Conservation (phyloP, 2,797 vertebrate species). For the Melanotaenia pygmaea region DNA sequence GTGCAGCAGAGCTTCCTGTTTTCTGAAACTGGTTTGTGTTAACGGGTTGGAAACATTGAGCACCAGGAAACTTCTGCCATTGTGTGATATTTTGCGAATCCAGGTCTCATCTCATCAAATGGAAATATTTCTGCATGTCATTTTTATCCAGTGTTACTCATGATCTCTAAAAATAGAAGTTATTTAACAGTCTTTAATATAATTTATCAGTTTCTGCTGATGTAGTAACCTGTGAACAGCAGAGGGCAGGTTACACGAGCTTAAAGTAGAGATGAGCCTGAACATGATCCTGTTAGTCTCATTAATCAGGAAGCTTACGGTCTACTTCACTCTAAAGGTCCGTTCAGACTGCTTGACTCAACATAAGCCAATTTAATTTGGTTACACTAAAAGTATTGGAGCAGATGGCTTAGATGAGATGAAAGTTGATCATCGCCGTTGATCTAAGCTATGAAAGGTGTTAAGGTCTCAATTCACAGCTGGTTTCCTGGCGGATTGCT, state of each 20-base stretch:
- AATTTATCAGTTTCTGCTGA: neutral
- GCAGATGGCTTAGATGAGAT: conserved; percentile 14
- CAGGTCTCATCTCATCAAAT: no score
- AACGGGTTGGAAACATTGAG: neutral
- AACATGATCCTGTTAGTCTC: conserved; percentile 53
- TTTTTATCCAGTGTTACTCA: neutral
- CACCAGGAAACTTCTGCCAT: neutral
- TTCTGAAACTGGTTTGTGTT: neutral
- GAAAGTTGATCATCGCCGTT: neutral
- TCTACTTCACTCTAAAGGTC: conserved; percentile 56
- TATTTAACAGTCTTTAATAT: neutral
- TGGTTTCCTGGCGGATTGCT: conserved; percentile 3
- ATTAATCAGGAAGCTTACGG: conserved; percentile 48
- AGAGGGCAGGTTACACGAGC: conserved; percentile 40
- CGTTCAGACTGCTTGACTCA: conserved; percentile 5
- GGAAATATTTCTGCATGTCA: neutral
- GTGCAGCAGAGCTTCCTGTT: neutral
- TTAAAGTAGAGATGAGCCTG: conserved; percentile 23
- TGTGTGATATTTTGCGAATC: neutral
- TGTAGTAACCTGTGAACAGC: conserved; percentile 43
- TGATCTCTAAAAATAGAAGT: rapidly evolving
- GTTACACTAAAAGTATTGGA: conserved; percentile 8
- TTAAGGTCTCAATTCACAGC: neutral
- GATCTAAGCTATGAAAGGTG: conserved; percentile 8
- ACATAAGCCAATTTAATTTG: conserved; percentile 45